Base-by-base conservation (phyloP, 35 echinoderm and acorn worm species). In the Stichopus chloronotus region DNA sequence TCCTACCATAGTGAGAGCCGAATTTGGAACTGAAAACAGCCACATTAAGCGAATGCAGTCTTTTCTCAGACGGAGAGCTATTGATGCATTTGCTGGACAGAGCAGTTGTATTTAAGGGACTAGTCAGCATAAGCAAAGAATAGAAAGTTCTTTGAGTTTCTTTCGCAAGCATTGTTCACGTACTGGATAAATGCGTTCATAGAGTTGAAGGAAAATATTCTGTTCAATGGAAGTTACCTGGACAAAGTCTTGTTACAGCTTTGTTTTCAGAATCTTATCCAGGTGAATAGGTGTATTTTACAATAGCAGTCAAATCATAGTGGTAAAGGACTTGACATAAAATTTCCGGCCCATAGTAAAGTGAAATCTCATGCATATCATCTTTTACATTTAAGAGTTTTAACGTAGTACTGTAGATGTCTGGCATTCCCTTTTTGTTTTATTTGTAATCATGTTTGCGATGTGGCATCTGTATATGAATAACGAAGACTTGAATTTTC, bases 111-210 rank as follows among this genome's bases (percentile, higher is more conserved):
- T 77, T 14, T 53, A 93, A 72, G 82, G 84, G 4, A 55, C 82
- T 9, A 87, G 92, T 21, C 52, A 78, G 22, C 68, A 78, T 25
- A 87, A 88, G 22, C 84, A 88, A 53, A 8, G 92, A 87, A 88
- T 87, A 23, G 84, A 89, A 65, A 10, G n/a, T 52, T 92, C 82
- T 85, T 86, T 59, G 91, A n/a, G 72, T 58, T 54, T 76, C 25
- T 63, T 91, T 17, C 52, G 95, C 19, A 93, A 68, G 59, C 20
- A 71, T 30, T 96, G 92, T 90, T 87, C 89, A 63, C 89, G 56
- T 96, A 77, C 79, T 96, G 95, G 95, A 96, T 96, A 14, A 65
- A 93, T 78, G 17, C 59, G 56, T 96, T 93, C 24, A 84, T 21
- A 20, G 56, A 87, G 59, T 8, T 72, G 86, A 86, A 79, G 83